phyloP scores from a whole-genome alignment of 2,113 vertebrate species.

The Sebastes schlegelii region DNA sequence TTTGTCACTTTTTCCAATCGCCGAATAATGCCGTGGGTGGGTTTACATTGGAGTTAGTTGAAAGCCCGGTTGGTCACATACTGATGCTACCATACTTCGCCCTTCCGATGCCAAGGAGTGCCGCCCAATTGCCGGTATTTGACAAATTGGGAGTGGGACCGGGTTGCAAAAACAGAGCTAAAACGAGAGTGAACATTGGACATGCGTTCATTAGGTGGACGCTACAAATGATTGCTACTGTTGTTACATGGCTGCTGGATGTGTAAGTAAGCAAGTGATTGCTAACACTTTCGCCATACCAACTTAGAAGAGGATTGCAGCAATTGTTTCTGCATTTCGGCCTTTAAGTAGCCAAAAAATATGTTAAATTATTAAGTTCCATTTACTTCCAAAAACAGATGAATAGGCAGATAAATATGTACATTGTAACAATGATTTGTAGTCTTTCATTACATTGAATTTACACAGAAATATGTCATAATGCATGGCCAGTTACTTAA shows the following conservation, averaged over 20 bases:
- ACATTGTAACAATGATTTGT: background rate
- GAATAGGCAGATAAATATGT: background rate
- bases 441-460: background rate
- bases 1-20: too few species aligned
- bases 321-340: background rate
- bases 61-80: too few species aligned
- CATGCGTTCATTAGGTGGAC: background rate
- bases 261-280: constrained; percentile 3
- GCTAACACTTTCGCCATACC: background rate
- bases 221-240: background rate
- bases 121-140: too few species aligned
- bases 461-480: background rate
- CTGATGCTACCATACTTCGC: too few species aligned
- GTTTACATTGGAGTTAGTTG: too few species aligned
- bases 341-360: background rate
- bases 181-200: background rate
- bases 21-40: too few species aligned
- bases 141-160: too few species aligned
- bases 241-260: background rate
- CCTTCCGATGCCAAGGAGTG: too few species aligned
- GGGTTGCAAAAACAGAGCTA: background rate
- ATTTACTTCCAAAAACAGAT: background rate
- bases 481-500: background rate
- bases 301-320: background rate
- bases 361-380: background rate